Evolutionary conservation across 1,140 invertebrate species (phyloP), one percentile per base, ranked within the genome.

Genomic region (Drosophila chauvacae): DNA sequence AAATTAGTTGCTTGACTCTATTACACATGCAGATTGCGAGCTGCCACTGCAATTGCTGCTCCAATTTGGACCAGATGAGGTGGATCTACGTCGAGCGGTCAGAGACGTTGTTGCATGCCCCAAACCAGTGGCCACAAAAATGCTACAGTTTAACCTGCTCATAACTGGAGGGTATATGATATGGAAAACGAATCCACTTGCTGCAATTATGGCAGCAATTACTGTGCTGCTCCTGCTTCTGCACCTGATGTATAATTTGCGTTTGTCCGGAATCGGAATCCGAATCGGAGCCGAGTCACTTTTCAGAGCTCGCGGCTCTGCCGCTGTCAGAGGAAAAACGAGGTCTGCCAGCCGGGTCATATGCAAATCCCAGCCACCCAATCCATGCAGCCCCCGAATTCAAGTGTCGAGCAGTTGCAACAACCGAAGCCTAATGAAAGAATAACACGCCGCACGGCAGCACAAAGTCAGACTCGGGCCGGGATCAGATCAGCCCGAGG

Each of bases 161-260:
- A 87, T 87, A 87, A 87, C 84, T 87, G 85, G 85, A 87, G 84
- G 84, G 85, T 87, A 90, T 90, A 75, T 70, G 64, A 81, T 68
- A 77, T 66, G 57, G 74, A 60, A 83, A 80, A 77, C 84, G 64
- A 75, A 90, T 88, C 80, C 85, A 90, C 84, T 87, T 87, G 85
- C 80, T 75, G 81, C 83, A 87, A 87, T 87, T 87, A 87, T 90
- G 85, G 84, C 77, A 84, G 74, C 84, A 87, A 87, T 87, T 87
- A 87, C 81, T 74, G 81, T 68, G 62, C 20, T 33, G 61, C 63
- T 65, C 26, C 56, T 60, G 76, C 59, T 63, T 57, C 56, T 77
- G 74, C 83, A 87, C 83, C 83, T 87, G 83, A 87, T 87, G 73
- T 87, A 87, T 87, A 87, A 87, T 87, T 87, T 87, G 30, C 85